phyloP scores from a whole-genome alignment of 2,888 invertebrate genomes.

The Lathronympha strigana region DNA sequence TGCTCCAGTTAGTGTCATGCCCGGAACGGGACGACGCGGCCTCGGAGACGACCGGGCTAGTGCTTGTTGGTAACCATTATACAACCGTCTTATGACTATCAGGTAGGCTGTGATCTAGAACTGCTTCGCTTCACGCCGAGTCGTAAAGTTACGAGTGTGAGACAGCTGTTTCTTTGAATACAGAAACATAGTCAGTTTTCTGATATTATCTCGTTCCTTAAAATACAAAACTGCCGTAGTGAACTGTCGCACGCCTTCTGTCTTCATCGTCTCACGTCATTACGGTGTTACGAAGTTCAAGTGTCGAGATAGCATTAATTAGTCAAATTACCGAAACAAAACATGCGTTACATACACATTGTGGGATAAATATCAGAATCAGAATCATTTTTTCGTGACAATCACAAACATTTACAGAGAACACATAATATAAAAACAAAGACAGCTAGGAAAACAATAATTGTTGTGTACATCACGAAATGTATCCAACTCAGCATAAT shows the following conservation, averaged over 20 bases:
- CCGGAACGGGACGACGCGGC: conserved; percentile 17
- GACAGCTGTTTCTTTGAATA: neutral
- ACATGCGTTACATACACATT: neutral
- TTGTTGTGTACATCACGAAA: no score
- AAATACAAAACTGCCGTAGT: neutral
- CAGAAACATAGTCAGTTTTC: neutral
- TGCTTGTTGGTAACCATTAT: neutral
- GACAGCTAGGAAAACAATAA: no score
- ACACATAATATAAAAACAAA: no score
- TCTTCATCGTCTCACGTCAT: conserved; percentile 4
- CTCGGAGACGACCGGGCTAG: neutral
- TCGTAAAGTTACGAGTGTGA: neutral
- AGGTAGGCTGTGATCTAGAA: neutral
- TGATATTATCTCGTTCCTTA: conserved; percentile 1
- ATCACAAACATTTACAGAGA: no score
- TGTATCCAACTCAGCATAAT: no score
- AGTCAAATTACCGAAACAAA: conserved; percentile 7
- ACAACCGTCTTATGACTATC: neutral
- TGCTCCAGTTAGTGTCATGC: conserved; percentile 16
- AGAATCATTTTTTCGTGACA: no score
- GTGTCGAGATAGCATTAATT: no score
- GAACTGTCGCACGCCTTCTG: conserved; percentile 2
- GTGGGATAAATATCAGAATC: neutral
- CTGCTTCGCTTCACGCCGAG: neutral
- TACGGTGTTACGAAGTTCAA: neutral